A percentile compares a stretch with the other conserved stretches of the same genome.
phyloP scores from a whole-genome alignment of 2,113 vertebrate species.

The Oryzias javanicus region DNA sequence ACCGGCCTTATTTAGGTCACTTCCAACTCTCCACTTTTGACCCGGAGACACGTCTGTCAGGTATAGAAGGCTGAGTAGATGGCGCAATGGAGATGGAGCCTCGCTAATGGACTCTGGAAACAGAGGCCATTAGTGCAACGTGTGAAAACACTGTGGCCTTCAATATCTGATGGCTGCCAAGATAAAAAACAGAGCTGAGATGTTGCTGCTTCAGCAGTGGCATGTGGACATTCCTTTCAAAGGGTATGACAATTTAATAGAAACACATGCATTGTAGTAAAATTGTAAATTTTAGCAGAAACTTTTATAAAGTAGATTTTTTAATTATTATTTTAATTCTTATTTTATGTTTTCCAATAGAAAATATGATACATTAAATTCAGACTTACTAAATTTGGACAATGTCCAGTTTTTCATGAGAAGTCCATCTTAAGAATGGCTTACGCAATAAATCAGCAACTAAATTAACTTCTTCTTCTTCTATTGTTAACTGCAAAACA shows the following conservation, averaged over 20 bases:
- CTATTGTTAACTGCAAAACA: no score
- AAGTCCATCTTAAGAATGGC: no score
- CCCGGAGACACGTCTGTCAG: slow-evolving; percentile 33
- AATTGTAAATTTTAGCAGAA: slow-evolving; percentile 5
- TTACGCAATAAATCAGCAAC: no score
- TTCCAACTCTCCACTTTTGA: slow-evolving; percentile 47
- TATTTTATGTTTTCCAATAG: no score
- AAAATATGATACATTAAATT: no score
- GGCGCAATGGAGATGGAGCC: slow-evolving; percentile 37
- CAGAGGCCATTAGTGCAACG: slow-evolving; percentile 65
- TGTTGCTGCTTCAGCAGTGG: slow-evolving; percentile 49
- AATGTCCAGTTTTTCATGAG: no score
- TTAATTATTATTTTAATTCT: no score
- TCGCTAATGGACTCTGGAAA: slow-evolving; percentile 67
- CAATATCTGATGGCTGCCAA: slow-evolving; percentile 64
- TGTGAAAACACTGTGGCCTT: slow-evolving; percentile 65
- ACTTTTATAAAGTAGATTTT: no score
- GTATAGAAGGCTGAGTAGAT: slow-evolving; percentile 33
- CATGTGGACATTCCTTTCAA: slow-evolving; percentile 66
- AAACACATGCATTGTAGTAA: slow-evolving; percentile 73
- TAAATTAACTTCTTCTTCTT: no score
- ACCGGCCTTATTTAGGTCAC: slow-evolving; percentile 46
- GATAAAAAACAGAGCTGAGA: slow-evolving; percentile 70
- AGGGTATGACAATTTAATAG: slow-evolving; percentile 75
- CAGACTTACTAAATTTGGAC: no score